A percentile compares a stretch with the other conserved stretches of the same genome.
Evolutionary conservation across 2,888 invertebrate species (phyloP).

Genomic region (Deilephila porcellus): DNA sequence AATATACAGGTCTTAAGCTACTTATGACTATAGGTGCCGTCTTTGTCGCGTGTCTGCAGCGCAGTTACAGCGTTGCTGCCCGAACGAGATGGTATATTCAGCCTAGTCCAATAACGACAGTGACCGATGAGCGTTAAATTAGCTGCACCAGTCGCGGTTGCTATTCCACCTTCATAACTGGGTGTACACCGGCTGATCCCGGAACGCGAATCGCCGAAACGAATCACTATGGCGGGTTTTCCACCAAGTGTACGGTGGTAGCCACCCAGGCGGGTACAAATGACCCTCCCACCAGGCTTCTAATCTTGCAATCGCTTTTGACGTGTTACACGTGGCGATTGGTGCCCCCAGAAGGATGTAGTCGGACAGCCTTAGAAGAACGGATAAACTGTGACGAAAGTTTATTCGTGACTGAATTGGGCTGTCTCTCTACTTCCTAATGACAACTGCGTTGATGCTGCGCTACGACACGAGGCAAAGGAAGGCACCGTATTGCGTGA

Average conservation of each 20-base stretch:
- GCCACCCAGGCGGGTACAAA: conserved; percentile 24
- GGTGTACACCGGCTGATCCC: conserved; percentile 24
- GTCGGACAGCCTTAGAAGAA: not conserved
- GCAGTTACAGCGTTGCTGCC: conserved; percentile 5
- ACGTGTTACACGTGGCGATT: not conserved
- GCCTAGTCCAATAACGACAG: conserved; percentile 4
- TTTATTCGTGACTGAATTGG: not conserved
- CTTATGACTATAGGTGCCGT: conserved; percentile 11
- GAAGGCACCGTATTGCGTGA: not conserved
- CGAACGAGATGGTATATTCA: conserved; percentile 11
- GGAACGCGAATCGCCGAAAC: conserved; percentile 10
- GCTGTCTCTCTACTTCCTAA: not conserved
- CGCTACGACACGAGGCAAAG: not conserved
- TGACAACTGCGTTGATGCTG: not conserved
- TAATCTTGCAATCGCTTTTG: not conserved
- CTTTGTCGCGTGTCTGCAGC: conserved; percentile 17
- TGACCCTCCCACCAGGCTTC: conserved; percentile 21
- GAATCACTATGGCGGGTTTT: conserved; percentile 21
- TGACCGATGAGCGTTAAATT: not conserved
- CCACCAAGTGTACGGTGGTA: conserved; percentile 19
- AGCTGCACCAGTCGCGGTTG: not conserved
- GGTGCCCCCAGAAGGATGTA: not conserved
- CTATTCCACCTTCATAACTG: conserved; percentile 17
- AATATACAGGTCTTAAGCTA: conserved; percentile 15
- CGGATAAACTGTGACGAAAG: not conserved